Percentiles rank a stretch among this genome's conserved stretches.
These are phyloP conservation scores for Centropus unirufus DNA, from an alignment of 2,113 vertebrate genomes.

Conservation along the genomic window DNA sequence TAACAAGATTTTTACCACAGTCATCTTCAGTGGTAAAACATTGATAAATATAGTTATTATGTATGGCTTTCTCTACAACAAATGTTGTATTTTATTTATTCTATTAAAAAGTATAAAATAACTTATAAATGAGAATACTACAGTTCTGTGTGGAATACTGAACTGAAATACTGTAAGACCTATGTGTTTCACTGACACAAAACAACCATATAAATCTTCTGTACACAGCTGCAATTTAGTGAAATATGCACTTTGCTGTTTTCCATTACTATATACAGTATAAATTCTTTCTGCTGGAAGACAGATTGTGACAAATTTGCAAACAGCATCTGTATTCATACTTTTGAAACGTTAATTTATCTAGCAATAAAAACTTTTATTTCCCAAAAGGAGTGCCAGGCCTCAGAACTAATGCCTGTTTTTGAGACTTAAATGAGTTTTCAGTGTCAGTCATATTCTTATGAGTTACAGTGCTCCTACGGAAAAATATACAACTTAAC, in stretches of 20 bases:
- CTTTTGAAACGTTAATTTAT: conserved; percentile 84
- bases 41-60: conserved; percentile 55
- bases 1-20: conserved; percentile 50
- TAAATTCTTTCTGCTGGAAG: conserved; percentile 81
- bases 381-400: conserved; percentile 80
- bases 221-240: conserved; percentile 79
- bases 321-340: conserved; percentile 81
- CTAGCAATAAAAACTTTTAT: conserved; percentile 82
- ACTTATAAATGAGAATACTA: conserved; percentile 65
- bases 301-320: conserved; percentile 82
- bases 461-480: conserved; percentile 75
- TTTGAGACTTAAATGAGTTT: conserved; percentile 80
- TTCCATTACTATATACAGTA: conserved; percentile 84
- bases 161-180: conserved; percentile 67
- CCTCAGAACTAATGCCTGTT: conserved; percentile 76
- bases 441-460: conserved; percentile 76
- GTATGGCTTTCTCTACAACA: conserved; percentile 35
- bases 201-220: conserved; percentile 79
- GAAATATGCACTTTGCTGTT: conserved; percentile 82
- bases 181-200: conserved; percentile 77
- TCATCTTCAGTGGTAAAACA: conserved; percentile 42
- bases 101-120: conserved; percentile 69
- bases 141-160: conserved; percentile 45
- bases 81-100: conserved; percentile 56
- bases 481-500: conserved; percentile 83